Conservation (phyloP, 1,140 invertebrate species). For the Calycopis cecrops region DNA sequence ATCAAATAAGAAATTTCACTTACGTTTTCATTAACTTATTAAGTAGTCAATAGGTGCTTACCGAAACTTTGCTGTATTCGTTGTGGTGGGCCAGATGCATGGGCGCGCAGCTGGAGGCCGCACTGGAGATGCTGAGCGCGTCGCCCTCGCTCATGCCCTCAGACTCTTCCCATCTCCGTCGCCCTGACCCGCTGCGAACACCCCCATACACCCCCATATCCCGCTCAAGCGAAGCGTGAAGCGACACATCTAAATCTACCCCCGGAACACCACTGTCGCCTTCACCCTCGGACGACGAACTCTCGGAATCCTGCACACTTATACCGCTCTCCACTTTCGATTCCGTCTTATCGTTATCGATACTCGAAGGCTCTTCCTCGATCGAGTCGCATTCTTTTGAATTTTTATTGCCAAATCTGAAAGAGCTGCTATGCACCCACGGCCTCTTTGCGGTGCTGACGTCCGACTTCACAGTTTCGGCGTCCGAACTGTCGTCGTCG, state of each 20-base stretch:
- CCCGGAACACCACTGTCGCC: slow-evolving; percentile 58
- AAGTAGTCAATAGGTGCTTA: no score
- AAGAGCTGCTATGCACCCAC: slow-evolving; percentile 64
- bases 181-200: slow-evolving; percentile 71
- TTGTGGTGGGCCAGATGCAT: slow-evolving; percentile 55
- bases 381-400: slow-evolving; percentile 36
- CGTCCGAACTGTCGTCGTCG: slow-evolving; percentile 55
- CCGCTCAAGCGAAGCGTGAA: slow-evolving; percentile 70
- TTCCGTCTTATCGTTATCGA: background rate
- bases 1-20: no score
- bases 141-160: slow-evolving; percentile 62
- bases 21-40: no score
- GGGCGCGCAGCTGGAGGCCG: slow-evolving; percentile 61
- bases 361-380: slow-evolving; percentile 34
- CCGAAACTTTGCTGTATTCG: slow-evolving; percentile 67
- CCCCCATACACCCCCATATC: slow-evolving; percentile 49
- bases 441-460: slow-evolving; percentile 53
- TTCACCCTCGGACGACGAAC: slow-evolving; percentile 50
- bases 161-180: slow-evolving; percentile 62
- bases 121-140: slow-evolving; percentile 61
- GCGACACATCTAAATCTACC: slow-evolving; percentile 50
- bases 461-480: slow-evolving; percentile 62
- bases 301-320: slow-evolving; percentile 45
- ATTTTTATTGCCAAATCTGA: slow-evolving; percentile 45
- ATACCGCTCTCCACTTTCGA: slow-evolving; percentile 59